Evolutionary conservation across 2,113 vertebrate species (phyloP).

Genomic region (Callithrix jacchus): DNA sequence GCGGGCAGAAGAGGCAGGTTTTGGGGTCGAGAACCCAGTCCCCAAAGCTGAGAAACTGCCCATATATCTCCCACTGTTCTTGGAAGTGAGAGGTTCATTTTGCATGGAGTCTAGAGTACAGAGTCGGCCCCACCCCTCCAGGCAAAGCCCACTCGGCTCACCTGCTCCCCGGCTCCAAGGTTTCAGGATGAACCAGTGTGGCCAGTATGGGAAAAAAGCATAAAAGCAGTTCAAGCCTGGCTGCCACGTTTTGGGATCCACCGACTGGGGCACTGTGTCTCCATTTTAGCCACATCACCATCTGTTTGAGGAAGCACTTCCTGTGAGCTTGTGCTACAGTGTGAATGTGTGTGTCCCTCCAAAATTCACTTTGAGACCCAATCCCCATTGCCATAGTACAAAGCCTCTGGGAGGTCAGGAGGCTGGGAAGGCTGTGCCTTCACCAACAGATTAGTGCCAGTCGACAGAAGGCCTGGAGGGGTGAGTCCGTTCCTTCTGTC

Average conservation of each 20-base stretch:
- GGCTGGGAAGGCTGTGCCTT: neutral
- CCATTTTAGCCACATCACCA: neutral
- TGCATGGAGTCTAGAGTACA: fast-evolving
- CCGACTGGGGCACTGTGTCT: too few relatives aligned
- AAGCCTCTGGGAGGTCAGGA: neutral
- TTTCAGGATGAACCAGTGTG: neutral
- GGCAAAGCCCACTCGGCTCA: neutral
- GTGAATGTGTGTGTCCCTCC: neutral
- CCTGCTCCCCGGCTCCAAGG: neutral
- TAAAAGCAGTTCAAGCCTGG: neutral
- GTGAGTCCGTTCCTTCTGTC: neutral
- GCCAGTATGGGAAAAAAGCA: neutral
- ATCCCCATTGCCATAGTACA: neutral
- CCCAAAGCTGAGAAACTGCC: neutral
- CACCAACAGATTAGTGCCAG: neutral
- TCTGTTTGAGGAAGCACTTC: too few relatives aligned
- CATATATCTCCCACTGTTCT: neutral
- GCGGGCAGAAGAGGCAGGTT: neutral
- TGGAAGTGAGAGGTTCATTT: neutral
- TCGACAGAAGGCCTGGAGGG: neutral
- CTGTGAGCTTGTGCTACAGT: fast-evolving
- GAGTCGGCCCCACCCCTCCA: neutral
- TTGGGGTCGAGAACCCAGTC: neutral
- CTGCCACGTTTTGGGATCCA: too few relatives aligned
- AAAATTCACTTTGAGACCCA: neutral